Evolutionary conservation across 1,140 invertebrate genomes (phyloP).

Genomic region (Eumeta japonica): DNA sequence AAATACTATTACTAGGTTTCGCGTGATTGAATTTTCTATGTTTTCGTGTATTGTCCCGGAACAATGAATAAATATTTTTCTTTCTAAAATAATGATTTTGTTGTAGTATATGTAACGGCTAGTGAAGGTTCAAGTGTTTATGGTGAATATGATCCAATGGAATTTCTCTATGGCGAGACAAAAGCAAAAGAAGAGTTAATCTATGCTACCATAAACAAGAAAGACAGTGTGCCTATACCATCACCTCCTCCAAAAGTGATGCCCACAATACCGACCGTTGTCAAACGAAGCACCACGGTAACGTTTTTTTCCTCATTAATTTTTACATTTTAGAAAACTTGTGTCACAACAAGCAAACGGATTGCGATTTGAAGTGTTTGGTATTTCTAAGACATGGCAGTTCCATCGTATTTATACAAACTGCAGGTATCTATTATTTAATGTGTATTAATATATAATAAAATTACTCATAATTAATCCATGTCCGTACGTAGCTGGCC

Average conservation of each 20-base stretch:
- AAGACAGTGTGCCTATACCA: constrained; percentile 63
- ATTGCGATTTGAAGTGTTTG: background rate
- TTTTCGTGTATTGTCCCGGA: too few relatives aligned
- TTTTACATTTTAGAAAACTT: background rate
- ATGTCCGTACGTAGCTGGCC: too few relatives aligned
- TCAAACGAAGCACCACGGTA: constrained; percentile 39
- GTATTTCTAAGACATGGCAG: background rate
- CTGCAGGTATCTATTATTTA: background rate
- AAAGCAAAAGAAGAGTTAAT: constrained; percentile 74
- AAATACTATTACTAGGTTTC: too few relatives aligned
- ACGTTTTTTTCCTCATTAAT: constrained; percentile 8
- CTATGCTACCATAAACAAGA: constrained; percentile 71
- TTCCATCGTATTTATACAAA: background rate
- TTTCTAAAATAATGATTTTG: constrained; percentile 7
- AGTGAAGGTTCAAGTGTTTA: constrained; percentile 73
- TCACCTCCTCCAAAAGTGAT: constrained; percentile 55
- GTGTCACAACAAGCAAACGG: background rate
- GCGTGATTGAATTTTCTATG: constrained; percentile 5
- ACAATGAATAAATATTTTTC: too few relatives aligned
- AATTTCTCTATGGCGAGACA: constrained; percentile 77
- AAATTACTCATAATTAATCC: too few relatives aligned
- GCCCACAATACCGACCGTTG: constrained; percentile 30
- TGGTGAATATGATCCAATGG: constrained; percentile 82
- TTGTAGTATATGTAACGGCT: constrained; percentile 38
- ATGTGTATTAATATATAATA: too few relatives aligned